phyloP scores from a whole-genome alignment of 2,113 vertebrate species.

The Gulo gulo region DNA sequence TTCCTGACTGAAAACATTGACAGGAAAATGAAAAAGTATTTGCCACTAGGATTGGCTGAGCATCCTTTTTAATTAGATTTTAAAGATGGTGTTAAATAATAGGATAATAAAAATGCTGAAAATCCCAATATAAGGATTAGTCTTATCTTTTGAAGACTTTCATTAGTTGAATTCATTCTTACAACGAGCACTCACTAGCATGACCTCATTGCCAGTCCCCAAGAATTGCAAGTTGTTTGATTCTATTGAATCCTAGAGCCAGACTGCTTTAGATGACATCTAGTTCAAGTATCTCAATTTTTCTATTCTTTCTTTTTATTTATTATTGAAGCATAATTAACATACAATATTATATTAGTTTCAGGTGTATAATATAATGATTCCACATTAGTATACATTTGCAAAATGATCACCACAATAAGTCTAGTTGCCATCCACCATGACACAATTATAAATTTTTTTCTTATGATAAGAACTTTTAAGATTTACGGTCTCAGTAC shows the following conservation, averaged over 20 bases:
- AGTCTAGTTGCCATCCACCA: neutral
- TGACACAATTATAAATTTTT: neutral
- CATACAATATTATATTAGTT: neutral
- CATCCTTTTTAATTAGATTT: conserved; percentile 49
- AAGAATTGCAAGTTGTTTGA: neutral
- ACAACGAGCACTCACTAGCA: neutral
- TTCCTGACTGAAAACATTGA: conserved; percentile 31
- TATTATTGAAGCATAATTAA: neutral
- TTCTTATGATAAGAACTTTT: neutral
- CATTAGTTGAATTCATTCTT: conserved; percentile 8
- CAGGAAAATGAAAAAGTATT: conserved; percentile 42
- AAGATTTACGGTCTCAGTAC: neutral
- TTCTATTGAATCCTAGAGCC: neutral
- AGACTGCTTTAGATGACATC: neutral
- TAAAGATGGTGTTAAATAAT: conserved; percentile 18
- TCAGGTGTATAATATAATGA: neutral
- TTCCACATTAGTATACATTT: neutral
- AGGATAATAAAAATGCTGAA: neutral
- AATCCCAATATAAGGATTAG: neutral
- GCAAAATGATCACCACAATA: neutral
- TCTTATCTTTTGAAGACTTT: neutral
- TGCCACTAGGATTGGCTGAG: conserved; percentile 14
- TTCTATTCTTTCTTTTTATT: neutral
- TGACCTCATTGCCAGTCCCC: neutral
- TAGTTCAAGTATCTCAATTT: neutral